phyloP scores from a whole-genome alignment of 2,113 vertebrate species.

The Todiramphus chloris region DNA sequence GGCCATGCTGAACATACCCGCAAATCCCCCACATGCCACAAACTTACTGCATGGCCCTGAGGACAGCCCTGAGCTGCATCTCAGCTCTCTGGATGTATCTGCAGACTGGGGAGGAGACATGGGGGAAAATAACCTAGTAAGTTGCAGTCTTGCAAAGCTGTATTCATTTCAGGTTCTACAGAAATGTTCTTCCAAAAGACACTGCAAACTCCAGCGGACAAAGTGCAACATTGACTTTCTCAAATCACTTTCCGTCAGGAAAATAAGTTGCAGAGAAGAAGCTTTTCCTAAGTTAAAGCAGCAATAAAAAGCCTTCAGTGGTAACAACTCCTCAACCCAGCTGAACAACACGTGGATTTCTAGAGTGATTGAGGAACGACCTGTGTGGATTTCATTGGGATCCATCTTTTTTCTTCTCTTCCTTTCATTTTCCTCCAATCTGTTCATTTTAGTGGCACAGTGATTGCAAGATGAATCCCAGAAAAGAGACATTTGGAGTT shows the following conservation, averaged over 20 bases:
- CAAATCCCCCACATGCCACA: background rate
- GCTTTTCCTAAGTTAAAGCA: background rate
- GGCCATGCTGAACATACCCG: background rate
- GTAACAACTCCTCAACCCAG: background rate
- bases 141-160: background rate
- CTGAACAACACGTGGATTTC: background rate
- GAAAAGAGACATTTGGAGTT: background rate
- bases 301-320: background rate
- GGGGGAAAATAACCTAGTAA: background rate
- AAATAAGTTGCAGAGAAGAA: background rate
- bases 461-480: background rate
- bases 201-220: conserved; percentile 76
- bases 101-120: background rate
- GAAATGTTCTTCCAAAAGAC: conserved; percentile 77
- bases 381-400: background rate
- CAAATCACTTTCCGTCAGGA: background rate
- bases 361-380: background rate
- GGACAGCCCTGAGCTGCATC: background rate
- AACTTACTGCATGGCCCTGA: background rate
- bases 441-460: background rate
- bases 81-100: background rate
- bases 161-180: conserved; percentile 64
- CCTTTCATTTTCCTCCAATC: background rate
- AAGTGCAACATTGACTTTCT: background rate
- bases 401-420: background rate